phyloP scores from a whole-genome alignment of 1,140 invertebrate species.

The Trigoniulus corallinus region DNA sequence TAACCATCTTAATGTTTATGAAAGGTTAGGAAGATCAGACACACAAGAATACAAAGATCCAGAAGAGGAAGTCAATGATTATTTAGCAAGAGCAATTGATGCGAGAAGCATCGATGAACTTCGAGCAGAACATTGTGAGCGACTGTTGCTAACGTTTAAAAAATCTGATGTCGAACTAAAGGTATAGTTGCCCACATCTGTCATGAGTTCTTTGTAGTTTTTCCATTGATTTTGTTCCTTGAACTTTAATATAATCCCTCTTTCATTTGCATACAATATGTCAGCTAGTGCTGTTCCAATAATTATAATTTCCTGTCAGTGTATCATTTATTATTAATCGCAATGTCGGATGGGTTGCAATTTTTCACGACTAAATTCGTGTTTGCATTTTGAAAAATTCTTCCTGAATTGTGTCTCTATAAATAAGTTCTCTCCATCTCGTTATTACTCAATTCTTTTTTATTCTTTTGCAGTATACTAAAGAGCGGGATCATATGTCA shows the following conservation, averaged over 20 bases:
- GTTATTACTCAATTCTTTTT: too few relatives aligned
- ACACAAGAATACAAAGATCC: slow-evolving; percentile 35
- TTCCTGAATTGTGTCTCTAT: background rate
- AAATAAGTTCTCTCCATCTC: too few relatives aligned
- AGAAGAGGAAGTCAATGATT: slow-evolving; percentile 86
- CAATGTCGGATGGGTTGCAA: too few relatives aligned
- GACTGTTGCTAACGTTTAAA: slow-evolving; percentile 63
- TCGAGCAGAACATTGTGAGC: slow-evolving; percentile 62
- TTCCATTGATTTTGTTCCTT: too few relatives aligned
- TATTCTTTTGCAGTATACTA: slow-evolving; percentile 43
- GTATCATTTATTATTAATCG: too few relatives aligned
- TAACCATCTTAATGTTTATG: background rate
- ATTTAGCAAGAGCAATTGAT: slow-evolving; percentile 81
- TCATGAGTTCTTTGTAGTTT: background rate
- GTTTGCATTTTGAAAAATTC: background rate
- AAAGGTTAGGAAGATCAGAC: slow-evolving; percentile 45
- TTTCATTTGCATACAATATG: too few relatives aligned
- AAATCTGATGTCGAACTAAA: slow-evolving; percentile 59
- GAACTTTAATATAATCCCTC: too few relatives aligned
- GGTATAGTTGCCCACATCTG: too few relatives aligned
- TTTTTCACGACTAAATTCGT: too few relatives aligned
- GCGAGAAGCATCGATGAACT: slow-evolving; percentile 79
- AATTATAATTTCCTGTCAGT: too few relatives aligned
- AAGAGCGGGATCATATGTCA: slow-evolving; percentile 64
- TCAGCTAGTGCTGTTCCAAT: too few relatives aligned